Percentiles rank a stretch among this genome's conserved stretches.
Evolutionary conservation across 2,888 invertebrate species (phyloP).

Genomic region (Ceriagrion tenellum): DNA sequence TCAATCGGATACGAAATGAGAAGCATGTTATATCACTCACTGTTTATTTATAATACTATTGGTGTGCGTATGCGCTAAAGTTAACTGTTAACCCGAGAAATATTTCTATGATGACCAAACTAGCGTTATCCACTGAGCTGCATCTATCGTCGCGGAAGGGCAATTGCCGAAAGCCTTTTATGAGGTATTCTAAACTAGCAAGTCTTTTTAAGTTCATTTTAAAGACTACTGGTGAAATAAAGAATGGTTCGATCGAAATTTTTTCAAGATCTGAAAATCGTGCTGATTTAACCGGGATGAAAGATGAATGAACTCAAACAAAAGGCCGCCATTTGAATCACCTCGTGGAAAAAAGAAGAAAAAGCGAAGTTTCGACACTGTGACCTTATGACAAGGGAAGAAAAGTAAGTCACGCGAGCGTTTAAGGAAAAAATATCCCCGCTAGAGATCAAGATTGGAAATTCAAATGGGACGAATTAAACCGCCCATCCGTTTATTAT

Average conservation of each 20-base stretch:
- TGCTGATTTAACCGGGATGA: background rate
- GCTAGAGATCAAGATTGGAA: background rate
- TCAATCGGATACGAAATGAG: too few species aligned
- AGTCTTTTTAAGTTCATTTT: too few species aligned
- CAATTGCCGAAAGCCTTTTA: too few species aligned
- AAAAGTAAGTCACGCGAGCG: background rate
- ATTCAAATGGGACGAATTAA: conserved; percentile 28
- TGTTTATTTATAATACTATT: too few species aligned
- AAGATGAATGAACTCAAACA: background rate
- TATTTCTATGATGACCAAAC: too few species aligned
- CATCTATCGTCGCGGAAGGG: too few species aligned
- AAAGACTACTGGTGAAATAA: background rate
- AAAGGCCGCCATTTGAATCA: background rate
- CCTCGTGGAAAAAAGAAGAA: conserved; percentile 1
- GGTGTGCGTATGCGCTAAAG: too few species aligned
- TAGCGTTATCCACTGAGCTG: too few species aligned
- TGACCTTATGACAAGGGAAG: background rate
- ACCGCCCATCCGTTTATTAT: background rate
- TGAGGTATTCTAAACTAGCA: too few species aligned
- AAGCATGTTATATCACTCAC: too few species aligned
- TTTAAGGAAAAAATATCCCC: background rate
- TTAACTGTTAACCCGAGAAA: too few species aligned
- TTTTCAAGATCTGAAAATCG: background rate
- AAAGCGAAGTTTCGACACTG: background rate
- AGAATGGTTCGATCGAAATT: background rate